Base-by-base conservation (phyloP, 2,797 vertebrate genomes). In the Megaceryle alcyon region DNA sequence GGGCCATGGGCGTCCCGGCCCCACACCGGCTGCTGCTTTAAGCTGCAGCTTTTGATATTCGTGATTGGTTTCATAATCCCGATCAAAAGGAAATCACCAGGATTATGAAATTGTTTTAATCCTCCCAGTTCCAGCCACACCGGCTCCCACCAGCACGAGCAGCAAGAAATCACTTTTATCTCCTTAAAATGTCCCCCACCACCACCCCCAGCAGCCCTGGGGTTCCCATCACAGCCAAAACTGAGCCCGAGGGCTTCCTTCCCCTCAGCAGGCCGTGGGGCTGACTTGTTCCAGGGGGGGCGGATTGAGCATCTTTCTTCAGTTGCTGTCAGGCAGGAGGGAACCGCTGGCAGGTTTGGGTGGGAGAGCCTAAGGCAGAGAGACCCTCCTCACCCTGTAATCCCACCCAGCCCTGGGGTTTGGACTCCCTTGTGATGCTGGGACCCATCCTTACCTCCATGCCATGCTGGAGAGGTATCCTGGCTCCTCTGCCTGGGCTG, bases 61-160 rank as follows among this genome's bases (percentile, higher is more conserved):
- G 60, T 97, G 97, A 97, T 97, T 98, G 97, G 96, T 97, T 98
- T 98, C 95, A 97, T 98, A 98, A 98, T 98, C 97, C 97, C 73
- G 72, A 97, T 96, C 95, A 95, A 97, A 96, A 97, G 96, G 96
- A 97, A 97, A 96, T 95, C 90, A 63, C 93, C 87, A 44, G 97
- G 97, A 98, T 98, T 98, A 97, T 96, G 86, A 97, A 95, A 96
- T 96, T 96, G 96, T 97, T 96, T 97, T 97, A 97, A 97, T 97
- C 96, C 93, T 68, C 66, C 82, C 25, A 7, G 75, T 81, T 94
- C 94, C 44, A 29, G 94, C 91, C 20, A 0, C 35, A 8, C 70
- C 0, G 28, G 86, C 48, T 60, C 88, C 85, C 22, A 15, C 72
- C 89, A 88, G 56, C 66, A 57, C 9, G 35, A 89, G 83, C 90